Percentiles rank a stretch among this genome's conserved stretches.
These are phyloP conservation scores for Lypha dubia DNA, from an alignment of 2,888 invertebrate species.

Conservation along the genomic window DNA sequence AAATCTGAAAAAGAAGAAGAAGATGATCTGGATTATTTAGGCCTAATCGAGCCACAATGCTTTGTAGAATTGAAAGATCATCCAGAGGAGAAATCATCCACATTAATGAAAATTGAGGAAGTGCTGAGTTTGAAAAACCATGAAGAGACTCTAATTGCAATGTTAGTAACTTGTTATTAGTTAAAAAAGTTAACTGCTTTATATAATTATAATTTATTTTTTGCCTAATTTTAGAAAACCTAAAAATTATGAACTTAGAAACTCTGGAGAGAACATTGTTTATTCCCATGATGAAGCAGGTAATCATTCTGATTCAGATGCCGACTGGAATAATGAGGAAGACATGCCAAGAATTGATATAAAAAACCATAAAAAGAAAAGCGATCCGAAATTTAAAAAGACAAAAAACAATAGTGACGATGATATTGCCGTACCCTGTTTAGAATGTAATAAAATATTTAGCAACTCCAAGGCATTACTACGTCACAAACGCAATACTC, in stretches of 20 bases:
- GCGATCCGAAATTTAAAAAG: constrained; percentile 59
- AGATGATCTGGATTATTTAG: constrained; percentile 44
- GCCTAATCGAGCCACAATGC: constrained; percentile 38
- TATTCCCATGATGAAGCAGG: constrained; percentile 30
- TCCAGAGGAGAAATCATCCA: neutral
- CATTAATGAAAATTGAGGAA: constrained; percentile 13
- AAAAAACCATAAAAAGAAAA: constrained; percentile 78
- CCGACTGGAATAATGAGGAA: constrained; percentile 75
- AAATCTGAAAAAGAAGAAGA: constrained; percentile 44
- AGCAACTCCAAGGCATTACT: constrained; percentile 59
- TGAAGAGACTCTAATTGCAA: neutral
- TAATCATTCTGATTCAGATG: constrained; percentile 25
- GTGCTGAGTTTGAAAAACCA: constrained; percentile 24
- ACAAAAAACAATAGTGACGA: constrained; percentile 15
- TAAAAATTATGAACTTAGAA: neutral
- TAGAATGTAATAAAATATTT: constrained; percentile 66
- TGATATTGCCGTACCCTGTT: constrained; percentile 63
- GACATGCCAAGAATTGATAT: constrained; percentile 77
- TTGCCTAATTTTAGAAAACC: constrained; percentile 1
- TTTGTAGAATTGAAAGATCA: constrained; percentile 54
- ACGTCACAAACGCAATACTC: constrained; percentile 59
- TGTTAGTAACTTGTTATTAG: constrained; percentile 18
- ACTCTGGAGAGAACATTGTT: constrained; percentile 2
- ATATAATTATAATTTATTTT: too few species aligned
- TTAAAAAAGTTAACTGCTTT: too few species aligned